phyloP scores from a whole-genome alignment of 2,888 invertebrate species.

The Urechis unicinctus region DNA sequence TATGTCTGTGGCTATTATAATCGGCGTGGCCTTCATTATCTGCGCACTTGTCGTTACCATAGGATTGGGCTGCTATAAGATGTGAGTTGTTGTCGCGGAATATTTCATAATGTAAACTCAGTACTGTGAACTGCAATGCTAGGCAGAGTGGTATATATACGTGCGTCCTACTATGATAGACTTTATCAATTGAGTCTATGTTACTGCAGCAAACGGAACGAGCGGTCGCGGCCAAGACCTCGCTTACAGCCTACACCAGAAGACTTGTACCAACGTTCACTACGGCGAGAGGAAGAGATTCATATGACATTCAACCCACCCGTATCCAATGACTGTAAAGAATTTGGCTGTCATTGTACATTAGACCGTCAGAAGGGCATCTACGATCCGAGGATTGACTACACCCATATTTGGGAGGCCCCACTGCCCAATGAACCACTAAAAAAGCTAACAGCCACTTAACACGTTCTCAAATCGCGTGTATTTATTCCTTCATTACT shows the following conservation, averaged over 20 bases:
- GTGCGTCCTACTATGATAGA: too few species aligned
- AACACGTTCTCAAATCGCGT: background rate
- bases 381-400: background rate
- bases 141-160: too few species aligned
- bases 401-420: background rate
- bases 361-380: background rate
- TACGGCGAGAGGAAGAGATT: background rate
- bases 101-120: too few species aligned
- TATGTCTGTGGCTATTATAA: background rate
- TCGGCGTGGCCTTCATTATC: background rate
- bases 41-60: background rate
- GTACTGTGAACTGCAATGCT: too few species aligned
- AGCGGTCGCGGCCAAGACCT: background rate
- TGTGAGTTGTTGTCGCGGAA: too few species aligned
- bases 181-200: too few species aligned
- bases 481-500: too few species aligned
- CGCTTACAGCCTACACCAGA: background rate
- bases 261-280: background rate
- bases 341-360: background rate
- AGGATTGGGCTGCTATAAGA: background rate
- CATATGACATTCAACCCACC: background rate
- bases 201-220: background rate
- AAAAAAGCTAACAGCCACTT: background rate
- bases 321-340: background rate
- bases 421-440: background rate